These are phyloP conservation scores for Hydrochoerus hydrochaeris DNA, from an alignment of 2,113 vertebrate genomes.

Conservation along the genomic window DNA sequence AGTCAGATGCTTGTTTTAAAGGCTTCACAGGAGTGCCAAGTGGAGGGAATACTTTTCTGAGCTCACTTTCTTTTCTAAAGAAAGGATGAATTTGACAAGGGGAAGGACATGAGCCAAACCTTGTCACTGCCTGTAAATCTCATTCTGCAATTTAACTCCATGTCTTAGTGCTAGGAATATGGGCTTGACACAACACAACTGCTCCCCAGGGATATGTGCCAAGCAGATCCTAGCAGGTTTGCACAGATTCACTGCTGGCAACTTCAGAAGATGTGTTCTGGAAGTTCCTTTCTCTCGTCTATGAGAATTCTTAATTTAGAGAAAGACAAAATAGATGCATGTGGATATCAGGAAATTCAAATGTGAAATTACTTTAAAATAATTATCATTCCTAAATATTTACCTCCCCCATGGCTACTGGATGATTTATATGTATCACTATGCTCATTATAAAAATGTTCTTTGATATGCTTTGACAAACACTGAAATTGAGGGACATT, in stretches of 20 bases:
- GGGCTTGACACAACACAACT: background rate
- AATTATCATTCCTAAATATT: background rate
- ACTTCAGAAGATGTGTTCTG: background rate
- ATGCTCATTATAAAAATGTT: background rate
- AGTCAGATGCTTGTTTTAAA: conserved; percentile 6
- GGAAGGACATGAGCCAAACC: background rate
- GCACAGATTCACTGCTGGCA: background rate
- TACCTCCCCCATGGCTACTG: background rate
- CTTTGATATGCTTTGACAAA: background rate
- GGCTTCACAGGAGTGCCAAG: background rate
- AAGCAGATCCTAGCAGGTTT: background rate
- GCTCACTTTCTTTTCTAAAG: background rate
- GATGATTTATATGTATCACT: background rate
- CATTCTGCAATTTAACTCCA: background rate
- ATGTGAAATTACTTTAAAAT: conserved; percentile 1
- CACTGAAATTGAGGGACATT: background rate
- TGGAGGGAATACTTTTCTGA: background rate
- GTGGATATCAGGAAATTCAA: background rate
- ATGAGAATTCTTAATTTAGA: background rate
- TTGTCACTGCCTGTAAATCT: background rate
- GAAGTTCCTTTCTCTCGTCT: background rate
- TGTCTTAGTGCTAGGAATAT: background rate
- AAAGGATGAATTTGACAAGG: background rate
- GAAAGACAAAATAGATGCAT: background rate
- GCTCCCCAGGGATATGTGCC: accelerated